These are phyloP conservation scores for Myotis findleyi DNA, from an alignment of 2,797 vertebrate genomes.

Conservation along the genomic window DNA sequence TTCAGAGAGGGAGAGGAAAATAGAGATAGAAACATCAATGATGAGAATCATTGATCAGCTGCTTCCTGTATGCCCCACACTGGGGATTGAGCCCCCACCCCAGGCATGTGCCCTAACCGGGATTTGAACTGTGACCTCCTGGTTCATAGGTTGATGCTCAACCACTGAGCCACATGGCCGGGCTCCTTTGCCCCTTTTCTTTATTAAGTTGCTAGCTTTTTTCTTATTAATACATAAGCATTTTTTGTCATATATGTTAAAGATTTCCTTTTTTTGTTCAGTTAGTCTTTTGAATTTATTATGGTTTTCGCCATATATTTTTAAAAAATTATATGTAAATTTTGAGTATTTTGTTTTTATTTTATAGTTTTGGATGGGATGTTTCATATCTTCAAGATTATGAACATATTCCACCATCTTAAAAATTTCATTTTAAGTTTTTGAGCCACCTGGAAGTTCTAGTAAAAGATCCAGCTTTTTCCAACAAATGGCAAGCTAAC, in stretches of 20 bases:
- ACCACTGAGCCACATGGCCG: too few species aligned
- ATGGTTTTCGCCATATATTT: not conserved
- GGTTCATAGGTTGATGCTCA: too few species aligned
- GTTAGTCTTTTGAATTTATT: not conserved
- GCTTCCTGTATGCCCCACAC: too few species aligned
- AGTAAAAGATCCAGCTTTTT: not conserved
- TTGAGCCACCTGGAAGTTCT: not conserved
- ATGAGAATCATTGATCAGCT: too few species aligned
- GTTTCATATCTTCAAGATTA: not conserved
- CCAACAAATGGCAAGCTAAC: not conserved
- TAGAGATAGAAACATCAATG: too few species aligned
- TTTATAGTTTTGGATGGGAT: not conserved
- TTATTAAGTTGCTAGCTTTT: not conserved
- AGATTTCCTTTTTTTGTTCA: not conserved
- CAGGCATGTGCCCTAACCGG: too few species aligned
- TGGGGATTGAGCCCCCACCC: too few species aligned
- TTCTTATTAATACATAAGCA: not conserved
- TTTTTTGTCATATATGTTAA: not conserved
- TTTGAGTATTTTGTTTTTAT: not conserved
- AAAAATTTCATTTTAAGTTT: not conserved
- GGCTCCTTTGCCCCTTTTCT: not conserved
- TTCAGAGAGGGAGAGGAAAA: too few species aligned
- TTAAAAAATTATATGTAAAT: not conserved
- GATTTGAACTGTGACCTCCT: too few species aligned
- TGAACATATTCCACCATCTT: not conserved